Percentiles rank a stretch among this genome's conserved stretches.
phyloP scores from a whole-genome alignment of 2,888 invertebrate species.

The Phortica magna region DNA sequence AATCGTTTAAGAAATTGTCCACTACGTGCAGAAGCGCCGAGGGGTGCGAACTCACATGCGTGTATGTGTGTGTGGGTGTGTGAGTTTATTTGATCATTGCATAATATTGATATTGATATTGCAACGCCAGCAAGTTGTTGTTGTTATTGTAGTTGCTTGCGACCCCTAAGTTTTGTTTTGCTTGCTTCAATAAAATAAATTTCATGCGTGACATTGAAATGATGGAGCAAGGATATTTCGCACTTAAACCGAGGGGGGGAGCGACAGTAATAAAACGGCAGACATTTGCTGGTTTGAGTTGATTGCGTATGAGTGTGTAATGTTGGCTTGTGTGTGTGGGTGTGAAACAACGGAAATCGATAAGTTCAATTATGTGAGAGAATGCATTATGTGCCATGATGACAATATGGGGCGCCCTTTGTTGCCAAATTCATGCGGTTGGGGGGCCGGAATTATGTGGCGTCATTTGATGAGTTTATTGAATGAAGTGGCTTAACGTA shows the following conservation, averaged over 20 bases:
- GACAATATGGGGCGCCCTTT: neutral
- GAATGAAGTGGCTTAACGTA: constrained; percentile 28
- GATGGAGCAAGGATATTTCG: neutral
- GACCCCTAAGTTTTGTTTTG: neutral
- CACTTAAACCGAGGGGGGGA: neutral
- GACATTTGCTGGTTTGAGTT: constrained; percentile 7
- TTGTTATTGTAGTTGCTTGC: too few relatives aligned
- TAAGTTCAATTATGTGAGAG: constrained; percentile 34
- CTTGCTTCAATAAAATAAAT: constrained; percentile 3
- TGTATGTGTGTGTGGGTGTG: neutral
- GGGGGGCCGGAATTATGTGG: neutral
- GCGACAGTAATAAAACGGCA: neutral
- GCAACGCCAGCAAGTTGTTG: constrained; percentile 5
- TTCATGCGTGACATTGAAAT: constrained; percentile 30
- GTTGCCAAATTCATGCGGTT: neutral
- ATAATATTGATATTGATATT: constrained; percentile 39
- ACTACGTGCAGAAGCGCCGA: neutral
- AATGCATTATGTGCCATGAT: constrained; percentile 40
- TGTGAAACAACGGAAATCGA: constrained; percentile 32
- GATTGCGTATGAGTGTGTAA: too few relatives aligned
- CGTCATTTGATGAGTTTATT: constrained; percentile 11
- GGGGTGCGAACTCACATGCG: neutral
- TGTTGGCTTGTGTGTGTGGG: neutral
- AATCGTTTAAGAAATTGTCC: constrained; percentile 24
- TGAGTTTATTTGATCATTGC: constrained; percentile 12